Conservation (phyloP, 2,888 invertebrate genomes). For the Drosophila atripex region DNA sequence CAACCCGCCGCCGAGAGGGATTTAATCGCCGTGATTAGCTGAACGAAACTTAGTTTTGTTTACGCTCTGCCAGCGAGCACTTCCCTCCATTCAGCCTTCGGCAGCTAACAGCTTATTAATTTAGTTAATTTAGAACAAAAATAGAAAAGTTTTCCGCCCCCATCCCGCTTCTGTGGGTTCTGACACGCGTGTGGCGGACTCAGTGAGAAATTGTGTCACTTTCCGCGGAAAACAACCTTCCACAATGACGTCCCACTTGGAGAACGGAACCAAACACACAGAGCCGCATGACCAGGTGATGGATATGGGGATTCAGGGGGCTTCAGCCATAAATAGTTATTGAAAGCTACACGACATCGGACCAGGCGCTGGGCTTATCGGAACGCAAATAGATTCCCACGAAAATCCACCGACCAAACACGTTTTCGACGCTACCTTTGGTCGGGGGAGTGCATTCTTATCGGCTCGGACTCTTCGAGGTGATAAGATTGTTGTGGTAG, state of each 20-base stretch:
- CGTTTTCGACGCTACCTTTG: constrained; percentile 34
- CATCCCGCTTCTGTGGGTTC: neutral
- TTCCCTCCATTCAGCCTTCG: neutral
- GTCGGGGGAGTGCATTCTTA: constrained; percentile 52
- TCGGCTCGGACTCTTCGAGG: constrained; percentile 30
- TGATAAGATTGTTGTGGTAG: constrained; percentile 55
- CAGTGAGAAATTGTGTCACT: constrained; percentile 34
- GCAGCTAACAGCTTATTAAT: constrained; percentile 18
- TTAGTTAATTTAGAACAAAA: constrained; percentile 33
- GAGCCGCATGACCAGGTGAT: constrained; percentile 60
- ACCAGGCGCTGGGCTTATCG: constrained; percentile 25
- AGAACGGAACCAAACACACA: constrained; percentile 21
- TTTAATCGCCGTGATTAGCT: constrained; percentile 47
- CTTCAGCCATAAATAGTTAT: constrained; percentile 36
- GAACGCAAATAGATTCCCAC: constrained; percentile 10
- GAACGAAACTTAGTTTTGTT: constrained; percentile 57
- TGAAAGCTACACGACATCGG: constrained; percentile 11
- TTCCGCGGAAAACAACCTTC: constrained; percentile 1
- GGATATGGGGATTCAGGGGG: constrained; percentile 23
- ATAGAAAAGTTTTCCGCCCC: constrained; percentile 30
- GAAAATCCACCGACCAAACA: constrained; percentile 17
- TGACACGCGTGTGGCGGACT: constrained; percentile 45
- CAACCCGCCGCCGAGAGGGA: constrained; percentile 24
- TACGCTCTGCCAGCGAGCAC: constrained; percentile 42
- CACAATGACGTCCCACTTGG: constrained; percentile 46